Evolutionary conservation across 1,140 invertebrate genomes (phyloP), one percentile per base, ranked within the genome.

Genomic region (Ganaspis sp.): DNA sequence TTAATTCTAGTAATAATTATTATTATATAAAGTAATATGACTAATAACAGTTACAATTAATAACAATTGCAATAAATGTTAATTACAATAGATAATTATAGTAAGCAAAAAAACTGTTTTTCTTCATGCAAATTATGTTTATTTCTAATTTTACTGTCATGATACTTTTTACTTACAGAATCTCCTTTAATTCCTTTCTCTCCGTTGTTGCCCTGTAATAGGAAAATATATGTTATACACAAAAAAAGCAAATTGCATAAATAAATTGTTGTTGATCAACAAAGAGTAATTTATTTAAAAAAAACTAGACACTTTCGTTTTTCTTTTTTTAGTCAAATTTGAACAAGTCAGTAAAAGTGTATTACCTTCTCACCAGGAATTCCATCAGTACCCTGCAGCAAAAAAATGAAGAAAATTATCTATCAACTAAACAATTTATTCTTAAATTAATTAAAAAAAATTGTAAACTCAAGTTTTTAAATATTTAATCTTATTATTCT

Each of bases 111-210:
- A 40, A 40, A 40, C 4, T 38, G 37, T 9, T 38, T 40, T 40
- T 40, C 8, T 40, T 8, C 38, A 40, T 38, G 37, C 37, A 38
- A 38, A 38, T 5, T n/a, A 9, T 45, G 17, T 17, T 49, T n/a
- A 69, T 26, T 69, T 69, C 8, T 29, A 9, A 26, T 69, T 37
- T 72, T 17, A 26, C 11, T 9, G 23, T 45, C 40, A n/a, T 15
- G 21, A n/a, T 26, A 37, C 15, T 87, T 83, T 74, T 88, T 90
- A 95, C 95, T 95, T 93, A 97, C 96, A 87, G 95, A 91, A 88
- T 97, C 95, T 84, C 97, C 97, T 90, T 96, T 96, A 83, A 94
- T 94, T 87, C 97, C 97, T 91, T 96, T 96, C 87, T 97, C 96
- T 81, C 96, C 97, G 90, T 95, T 96, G 71, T 94, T 94, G 78